Evolutionary conservation across 2,113 vertebrate species (phyloP), one percentile per base, ranked within the genome.

Genomic region (Periophthalmodon schlosseri): DNA sequence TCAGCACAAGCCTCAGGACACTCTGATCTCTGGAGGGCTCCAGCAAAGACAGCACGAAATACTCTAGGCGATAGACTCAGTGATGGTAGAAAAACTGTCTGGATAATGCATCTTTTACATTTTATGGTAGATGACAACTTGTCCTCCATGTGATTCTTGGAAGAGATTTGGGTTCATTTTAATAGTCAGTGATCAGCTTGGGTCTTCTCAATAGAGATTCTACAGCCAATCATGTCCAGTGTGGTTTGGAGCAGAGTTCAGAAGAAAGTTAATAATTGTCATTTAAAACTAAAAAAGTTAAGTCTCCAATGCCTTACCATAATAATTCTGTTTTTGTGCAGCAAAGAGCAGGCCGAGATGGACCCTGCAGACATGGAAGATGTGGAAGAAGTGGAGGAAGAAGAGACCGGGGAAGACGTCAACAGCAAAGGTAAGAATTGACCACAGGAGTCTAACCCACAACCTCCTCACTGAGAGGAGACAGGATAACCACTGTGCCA

Each of bases 311-410:
- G 16, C 13, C 14, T 50, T 50, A 58, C 12, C 23, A 3, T 24
- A 8, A 57, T 57, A 8, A 21, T 8, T 24, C 3, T 24, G 12
- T 24, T 60, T 60, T 60, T 24, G 10, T 60, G 23, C 91, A 99
- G 97, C 93, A 99, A 99, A 96, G 98, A 99, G 87, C 96, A 96
- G 84, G 88, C 96, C 84, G 96, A 98, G 91, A 94, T 98, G 92
- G 97, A 99, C 91, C 96, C 96, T 54, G 97, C 98, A 87, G 98
- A 99, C 86, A 97, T 99, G 96, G 98, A 99, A 90, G 98, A 99
- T 70, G 97, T 99, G 88, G 97, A 99, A 90, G 98, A 99, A 77
- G 94, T 98, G 82, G 98, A 99, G 83, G 98, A 99, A 70, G 94
- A 95, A 69, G 98, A 99, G 93, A 93, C 95, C 60, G 96, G 94